Evolutionary conservation across 2,797 vertebrate genomes (phyloP).

Genomic region (Australoheros facetus): DNA sequence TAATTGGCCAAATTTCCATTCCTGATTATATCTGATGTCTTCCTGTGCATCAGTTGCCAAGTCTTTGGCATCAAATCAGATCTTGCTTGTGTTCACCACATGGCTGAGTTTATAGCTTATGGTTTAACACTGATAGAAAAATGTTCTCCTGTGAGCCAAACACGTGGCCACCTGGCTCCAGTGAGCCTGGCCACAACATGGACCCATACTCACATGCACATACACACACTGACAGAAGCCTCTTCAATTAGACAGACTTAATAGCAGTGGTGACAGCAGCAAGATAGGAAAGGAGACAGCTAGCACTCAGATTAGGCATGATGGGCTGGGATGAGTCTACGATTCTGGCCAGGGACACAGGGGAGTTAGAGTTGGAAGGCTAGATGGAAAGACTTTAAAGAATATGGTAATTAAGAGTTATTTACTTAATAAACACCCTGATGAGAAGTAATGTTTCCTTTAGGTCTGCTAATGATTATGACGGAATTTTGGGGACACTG

Average conservation of each 20-base stretch:
- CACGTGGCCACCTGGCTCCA: constrained; percentile 74
- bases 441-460: constrained; percentile 48
- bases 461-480: constrained; percentile 52
- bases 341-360: constrained; percentile 49
- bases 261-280: constrained; percentile 69
- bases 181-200: constrained; percentile 53
- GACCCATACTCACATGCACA: constrained; percentile 26
- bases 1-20: constrained; percentile 39
- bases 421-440: constrained; percentile 62
- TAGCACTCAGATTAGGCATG: constrained; percentile 42
- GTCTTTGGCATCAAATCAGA: constrained; percentile 33
- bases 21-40: constrained; percentile 39
- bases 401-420: constrained; percentile 47
- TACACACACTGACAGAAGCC: constrained; percentile 58
- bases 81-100: constrained; percentile 45
- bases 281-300: constrained; percentile 48
- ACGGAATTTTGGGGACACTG: constrained; percentile 1
- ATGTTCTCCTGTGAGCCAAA: constrained; percentile 61
- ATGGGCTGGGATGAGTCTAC: constrained; percentile 59
- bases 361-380: constrained; percentile 20
- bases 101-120: constrained; percentile 57
- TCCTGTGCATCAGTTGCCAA: constrained; percentile 38
- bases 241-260: constrained; percentile 66
- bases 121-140: constrained; percentile 59
- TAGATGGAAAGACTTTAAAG: constrained; percentile 53